These are phyloP conservation scores for Epirrhoe alternata DNA, from an alignment of 2,888 invertebrate genomes.

Conservation along the genomic window DNA sequence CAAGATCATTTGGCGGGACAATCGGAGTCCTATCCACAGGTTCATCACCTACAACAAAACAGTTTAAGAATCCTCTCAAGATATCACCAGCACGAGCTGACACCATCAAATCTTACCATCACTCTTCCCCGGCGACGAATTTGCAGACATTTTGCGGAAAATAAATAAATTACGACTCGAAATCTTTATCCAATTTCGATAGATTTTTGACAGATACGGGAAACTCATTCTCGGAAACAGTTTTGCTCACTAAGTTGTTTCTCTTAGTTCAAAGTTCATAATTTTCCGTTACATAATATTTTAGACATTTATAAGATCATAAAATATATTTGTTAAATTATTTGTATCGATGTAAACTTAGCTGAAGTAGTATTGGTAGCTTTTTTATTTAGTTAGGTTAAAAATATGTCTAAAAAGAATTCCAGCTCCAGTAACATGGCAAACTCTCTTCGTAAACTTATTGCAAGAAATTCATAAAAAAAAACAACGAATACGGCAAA, in stretches of 20 bases:
- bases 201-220: constrained; percentile 62
- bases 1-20: constrained; percentile 71
- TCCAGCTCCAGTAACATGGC: neutral
- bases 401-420: neutral
- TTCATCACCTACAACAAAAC: constrained; percentile 59
- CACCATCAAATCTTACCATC: constrained; percentile 61
- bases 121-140: constrained; percentile 77
- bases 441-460: constrained; percentile 10
- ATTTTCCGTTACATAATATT: constrained; percentile 4
- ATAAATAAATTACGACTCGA: constrained; percentile 71
- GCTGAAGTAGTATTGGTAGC: neutral
- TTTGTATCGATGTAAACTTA: neutral
- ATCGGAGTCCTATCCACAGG: constrained; percentile 54
- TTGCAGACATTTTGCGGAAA: constrained; percentile 76
- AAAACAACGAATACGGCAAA: neutral
- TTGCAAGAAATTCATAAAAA: neutral
- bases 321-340: neutral
- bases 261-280: constrained; percentile 30
- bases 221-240: constrained; percentile 68
- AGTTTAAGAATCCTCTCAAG: constrained; percentile 5
- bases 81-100: neutral
- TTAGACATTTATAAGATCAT: neutral
- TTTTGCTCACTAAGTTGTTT: constrained; percentile 26
- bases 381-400: too few species aligned
- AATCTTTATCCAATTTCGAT: constrained; percentile 71